Percentiles rank a stretch among this genome's conserved stretches.
Conservation (phyloP, 2,113 vertebrate species). For the Lota lota region DNA sequence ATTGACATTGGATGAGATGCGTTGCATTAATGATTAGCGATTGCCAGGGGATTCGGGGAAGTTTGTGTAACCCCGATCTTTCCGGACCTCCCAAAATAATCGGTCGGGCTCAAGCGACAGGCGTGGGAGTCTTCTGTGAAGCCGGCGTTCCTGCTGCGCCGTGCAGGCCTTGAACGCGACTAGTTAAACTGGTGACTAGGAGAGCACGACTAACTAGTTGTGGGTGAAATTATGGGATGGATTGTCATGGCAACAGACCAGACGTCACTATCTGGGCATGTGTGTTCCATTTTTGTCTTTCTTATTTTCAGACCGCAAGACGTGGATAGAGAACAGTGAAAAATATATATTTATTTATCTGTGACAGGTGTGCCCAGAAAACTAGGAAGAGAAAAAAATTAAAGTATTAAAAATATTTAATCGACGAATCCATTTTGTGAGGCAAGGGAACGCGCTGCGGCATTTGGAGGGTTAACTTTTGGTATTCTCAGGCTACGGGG, state of each 20-base stretch:
- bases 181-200: neutral
- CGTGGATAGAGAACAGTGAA: constrained; percentile 75
- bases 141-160: no score
- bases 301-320: constrained; percentile 78
- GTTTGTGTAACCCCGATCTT: no score
- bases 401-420: constrained; percentile 21
- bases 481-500: constrained; percentile 67
- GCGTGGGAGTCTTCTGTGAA: no score
- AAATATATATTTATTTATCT: constrained; percentile 8
- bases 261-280: constrained; percentile 96
- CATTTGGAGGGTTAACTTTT: constrained; percentile 76
- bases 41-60: no score
- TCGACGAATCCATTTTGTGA: constrained; percentile 43
- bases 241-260: constrained; percentile 95
- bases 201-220: constrained; percentile 72
- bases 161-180: no score
- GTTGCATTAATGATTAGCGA: no score
- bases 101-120: no score
- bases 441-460: constrained; percentile 61
- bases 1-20: no score
- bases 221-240: constrained; percentile 88
- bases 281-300: constrained; percentile 81
- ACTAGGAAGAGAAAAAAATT: neutral
- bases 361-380: constrained; percentile 6
- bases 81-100: no score